Conservation (phyloP, 2,797 vertebrate species). For the Gallirallus australis region DNA sequence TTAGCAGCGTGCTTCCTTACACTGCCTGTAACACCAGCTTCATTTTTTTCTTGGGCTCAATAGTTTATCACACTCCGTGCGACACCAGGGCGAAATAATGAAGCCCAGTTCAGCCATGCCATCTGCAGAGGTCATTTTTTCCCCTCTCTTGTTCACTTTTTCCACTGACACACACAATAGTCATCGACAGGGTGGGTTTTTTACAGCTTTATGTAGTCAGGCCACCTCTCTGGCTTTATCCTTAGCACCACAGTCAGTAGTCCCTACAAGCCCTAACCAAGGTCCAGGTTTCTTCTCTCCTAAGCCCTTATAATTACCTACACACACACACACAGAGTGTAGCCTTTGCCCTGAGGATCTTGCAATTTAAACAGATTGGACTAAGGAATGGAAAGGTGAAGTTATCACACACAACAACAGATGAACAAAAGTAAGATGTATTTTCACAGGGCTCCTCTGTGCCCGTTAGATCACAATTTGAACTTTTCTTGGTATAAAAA, state of each 20-base stretch:
- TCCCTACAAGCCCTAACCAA: background rate
- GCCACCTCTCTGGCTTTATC: background rate
- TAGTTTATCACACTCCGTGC: background rate
- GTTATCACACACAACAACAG: background rate
- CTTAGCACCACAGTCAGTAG: background rate
- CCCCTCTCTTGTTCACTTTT: background rate
- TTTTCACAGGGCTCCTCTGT: background rate
- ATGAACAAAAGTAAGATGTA: background rate
- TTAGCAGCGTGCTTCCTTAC: background rate
- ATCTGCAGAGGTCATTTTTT: background rate
- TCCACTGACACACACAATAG: background rate
- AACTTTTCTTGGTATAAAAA: background rate
- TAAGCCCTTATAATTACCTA: background rate
- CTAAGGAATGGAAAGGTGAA: background rate
- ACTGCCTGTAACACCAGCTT: background rate
- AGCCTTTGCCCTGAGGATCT: background rate
- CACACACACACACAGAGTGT: too few species aligned
- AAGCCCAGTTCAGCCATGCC: background rate
- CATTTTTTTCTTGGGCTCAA: background rate
- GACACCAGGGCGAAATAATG: background rate
- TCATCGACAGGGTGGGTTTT: background rate
- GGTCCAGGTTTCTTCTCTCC: background rate
- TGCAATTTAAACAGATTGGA: background rate
- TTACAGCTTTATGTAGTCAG: background rate
- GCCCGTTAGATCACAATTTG: background rate